phyloP scores from a whole-genome alignment of 2,113 vertebrate species.

The Saguinus imperator region DNA sequence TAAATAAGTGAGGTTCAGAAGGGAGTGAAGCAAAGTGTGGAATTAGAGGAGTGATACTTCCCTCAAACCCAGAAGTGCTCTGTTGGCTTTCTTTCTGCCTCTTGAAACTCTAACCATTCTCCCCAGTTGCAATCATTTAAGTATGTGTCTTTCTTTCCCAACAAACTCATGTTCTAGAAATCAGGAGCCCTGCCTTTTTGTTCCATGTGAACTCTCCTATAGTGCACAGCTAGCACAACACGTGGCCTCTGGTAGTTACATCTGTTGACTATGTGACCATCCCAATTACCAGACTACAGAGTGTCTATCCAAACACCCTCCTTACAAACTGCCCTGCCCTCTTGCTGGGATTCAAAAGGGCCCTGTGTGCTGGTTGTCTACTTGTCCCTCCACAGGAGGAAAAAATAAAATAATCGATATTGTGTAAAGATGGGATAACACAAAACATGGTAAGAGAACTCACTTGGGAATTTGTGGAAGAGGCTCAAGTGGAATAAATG shows the following conservation, averaged over 20 bases:
- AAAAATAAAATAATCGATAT: not conserved
- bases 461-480: conserved; percentile 69
- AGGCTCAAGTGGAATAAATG: conserved; percentile 76
- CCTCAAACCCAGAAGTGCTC: not conserved
- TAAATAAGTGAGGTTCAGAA: not conserved
- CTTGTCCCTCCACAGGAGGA: not conserved
- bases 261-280: not conserved
- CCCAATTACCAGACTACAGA: not conserved
- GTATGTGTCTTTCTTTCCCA: not conserved
- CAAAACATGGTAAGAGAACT: conserved; percentile 32
- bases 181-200: not conserved
- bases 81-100: not conserved
- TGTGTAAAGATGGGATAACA: not conserved
- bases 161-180: not conserved
- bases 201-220: not conserved
- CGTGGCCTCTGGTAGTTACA: not conserved
- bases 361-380: not conserved
- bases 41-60: not conserved
- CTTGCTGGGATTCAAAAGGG: not conserved
- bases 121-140: not conserved
- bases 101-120: not conserved
- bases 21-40: not conserved
- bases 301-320: not conserved
- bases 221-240: not conserved
- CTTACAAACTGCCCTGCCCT: not conserved